Conservation (phyloP, 2,888 invertebrate genomes). For the Podabrus alpinus region DNA sequence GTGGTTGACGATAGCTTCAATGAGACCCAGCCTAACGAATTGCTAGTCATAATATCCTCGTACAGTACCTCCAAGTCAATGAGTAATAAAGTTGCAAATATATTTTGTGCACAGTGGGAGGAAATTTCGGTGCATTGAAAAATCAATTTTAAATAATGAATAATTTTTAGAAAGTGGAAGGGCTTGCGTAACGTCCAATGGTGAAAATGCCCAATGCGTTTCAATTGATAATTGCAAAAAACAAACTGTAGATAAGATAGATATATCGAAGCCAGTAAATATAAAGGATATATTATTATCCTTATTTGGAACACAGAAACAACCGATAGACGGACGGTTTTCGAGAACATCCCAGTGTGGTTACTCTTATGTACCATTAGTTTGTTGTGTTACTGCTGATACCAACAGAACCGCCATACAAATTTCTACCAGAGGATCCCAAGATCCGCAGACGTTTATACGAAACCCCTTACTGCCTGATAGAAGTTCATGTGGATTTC, state of each 20-base stretch:
- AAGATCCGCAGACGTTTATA: neutral
- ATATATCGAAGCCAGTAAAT: no score
- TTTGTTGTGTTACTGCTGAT: constrained; percentile 52
- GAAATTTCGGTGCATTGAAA: no score
- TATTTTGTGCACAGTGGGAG: no score
- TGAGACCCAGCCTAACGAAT: no score
- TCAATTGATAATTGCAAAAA: constrained; percentile 54
- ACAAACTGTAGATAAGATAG: no score
- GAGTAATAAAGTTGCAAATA: no score
- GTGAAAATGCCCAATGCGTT: constrained; percentile 51
- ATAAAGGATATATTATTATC: no score
- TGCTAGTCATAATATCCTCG: no score
- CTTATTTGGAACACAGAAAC: constrained; percentile 43
- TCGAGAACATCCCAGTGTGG: constrained; percentile 58
- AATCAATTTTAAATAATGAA: no score
- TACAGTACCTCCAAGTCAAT: no score
- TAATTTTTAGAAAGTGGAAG: constrained; percentile 7
- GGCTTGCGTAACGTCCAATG: constrained; percentile 52
- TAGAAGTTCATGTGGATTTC: constrained; percentile 42
- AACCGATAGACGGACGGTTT: constrained; percentile 34
- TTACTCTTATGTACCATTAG: constrained; percentile 54
- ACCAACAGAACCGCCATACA: neutral
- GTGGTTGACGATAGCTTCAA: no score
- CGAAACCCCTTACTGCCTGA: constrained; percentile 34
- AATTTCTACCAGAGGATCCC: neutral